Conservation (phyloP, 2,888 invertebrate genomes). For the Hipparchia semele region DNA sequence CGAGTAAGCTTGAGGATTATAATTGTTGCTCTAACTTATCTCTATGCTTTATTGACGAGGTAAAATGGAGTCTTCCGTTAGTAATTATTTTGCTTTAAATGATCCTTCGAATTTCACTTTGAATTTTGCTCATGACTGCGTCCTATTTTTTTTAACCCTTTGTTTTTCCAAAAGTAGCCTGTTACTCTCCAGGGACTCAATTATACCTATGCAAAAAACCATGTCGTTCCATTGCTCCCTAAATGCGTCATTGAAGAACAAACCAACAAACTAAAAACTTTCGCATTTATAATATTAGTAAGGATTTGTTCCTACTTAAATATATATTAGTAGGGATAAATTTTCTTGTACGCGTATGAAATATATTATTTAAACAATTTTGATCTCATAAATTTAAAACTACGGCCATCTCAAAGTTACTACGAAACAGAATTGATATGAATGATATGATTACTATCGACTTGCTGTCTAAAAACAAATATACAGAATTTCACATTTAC, state of each 20-base stretch:
- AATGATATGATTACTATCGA: background rate
- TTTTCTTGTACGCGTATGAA: no score
- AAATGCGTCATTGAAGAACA: background rate
- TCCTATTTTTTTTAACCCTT: no score
- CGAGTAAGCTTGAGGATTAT: slow-evolving; percentile 15
- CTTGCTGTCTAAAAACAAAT: background rate
- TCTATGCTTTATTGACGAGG: slow-evolving; percentile 15
- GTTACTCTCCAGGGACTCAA: no score
- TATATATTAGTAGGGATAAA: no score
- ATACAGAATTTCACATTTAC: background rate
- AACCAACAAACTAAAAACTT: background rate
- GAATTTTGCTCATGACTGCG: background rate
- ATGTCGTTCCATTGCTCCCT: background rate
- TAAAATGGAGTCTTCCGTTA: slow-evolving; percentile 3
- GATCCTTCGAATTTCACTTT: background rate
- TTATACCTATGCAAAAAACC: no score
- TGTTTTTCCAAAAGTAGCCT: no score
- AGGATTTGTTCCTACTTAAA: background rate
- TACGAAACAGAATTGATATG: no score
- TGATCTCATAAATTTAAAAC: no score
- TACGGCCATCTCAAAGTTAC: no score
- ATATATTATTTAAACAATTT: no score
- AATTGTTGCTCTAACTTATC: slow-evolving; percentile 17
- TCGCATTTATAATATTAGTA: background rate
- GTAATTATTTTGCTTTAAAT: slow-evolving; percentile 10